A percentile compares a stretch with the other conserved stretches of the same genome.
These are phyloP conservation scores for Calidris pygmaea DNA, from an alignment of 2,113 vertebrate genomes.

Conservation along the genomic window DNA sequence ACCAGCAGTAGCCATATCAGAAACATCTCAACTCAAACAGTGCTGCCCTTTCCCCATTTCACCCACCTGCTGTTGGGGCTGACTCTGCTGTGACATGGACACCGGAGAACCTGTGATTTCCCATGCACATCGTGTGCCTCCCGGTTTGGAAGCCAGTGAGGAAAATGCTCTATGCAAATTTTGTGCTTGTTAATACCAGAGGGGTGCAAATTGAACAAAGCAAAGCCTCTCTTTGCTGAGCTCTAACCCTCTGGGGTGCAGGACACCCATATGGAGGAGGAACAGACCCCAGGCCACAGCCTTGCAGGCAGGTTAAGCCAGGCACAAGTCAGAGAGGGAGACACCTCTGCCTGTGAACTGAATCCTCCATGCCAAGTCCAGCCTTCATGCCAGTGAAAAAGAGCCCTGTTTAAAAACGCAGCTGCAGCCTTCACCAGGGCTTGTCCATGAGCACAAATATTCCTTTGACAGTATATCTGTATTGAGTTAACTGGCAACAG, in stretches of 20 bases:
- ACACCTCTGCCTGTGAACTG: neutral
- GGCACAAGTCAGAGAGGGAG: neutral
- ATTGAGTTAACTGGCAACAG: constrained; percentile 1
- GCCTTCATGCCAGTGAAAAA: neutral
- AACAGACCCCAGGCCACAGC: neutral
- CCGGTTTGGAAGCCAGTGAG: neutral
- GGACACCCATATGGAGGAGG: neutral
- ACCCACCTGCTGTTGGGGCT: neutral
- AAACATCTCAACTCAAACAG: neutral
- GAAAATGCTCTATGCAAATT: neutral
- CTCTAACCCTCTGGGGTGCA: neutral
- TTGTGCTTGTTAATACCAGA: accelerated
- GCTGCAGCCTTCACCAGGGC: neutral
- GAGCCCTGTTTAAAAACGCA: constrained; percentile 35
- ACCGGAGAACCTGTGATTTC: neutral
- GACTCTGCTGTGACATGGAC: accelerated
- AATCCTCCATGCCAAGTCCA: neutral
- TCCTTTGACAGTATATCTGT: constrained; percentile 40
- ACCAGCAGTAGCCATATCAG: neutral
- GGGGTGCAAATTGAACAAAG: neutral
- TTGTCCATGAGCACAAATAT: constrained; percentile 40
- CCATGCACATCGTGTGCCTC: neutral
- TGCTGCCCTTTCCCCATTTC: neutral
- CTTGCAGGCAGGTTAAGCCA: neutral
- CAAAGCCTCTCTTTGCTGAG: neutral